phyloP scores from a whole-genome alignment of 2,888 invertebrate species.

The Patella ulyssiponensis region DNA sequence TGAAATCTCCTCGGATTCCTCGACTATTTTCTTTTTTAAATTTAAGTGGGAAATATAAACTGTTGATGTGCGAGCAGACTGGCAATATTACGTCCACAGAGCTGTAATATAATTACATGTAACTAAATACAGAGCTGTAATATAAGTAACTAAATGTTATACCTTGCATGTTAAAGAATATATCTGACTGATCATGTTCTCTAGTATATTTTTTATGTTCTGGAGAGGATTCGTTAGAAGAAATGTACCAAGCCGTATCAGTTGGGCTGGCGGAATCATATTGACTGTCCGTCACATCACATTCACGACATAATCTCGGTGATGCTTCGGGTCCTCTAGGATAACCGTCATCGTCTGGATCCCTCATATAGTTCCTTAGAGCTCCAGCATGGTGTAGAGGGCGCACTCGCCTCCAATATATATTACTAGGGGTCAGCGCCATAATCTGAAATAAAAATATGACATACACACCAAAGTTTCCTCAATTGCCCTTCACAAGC shows the following conservation, averaged over 20 bases:
- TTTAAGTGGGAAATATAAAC: too few species aligned
- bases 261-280: conserved; percentile 63
- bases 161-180: conserved; percentile 55
- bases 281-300: conserved; percentile 54
- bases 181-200: background rate
- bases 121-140: too few species aligned
- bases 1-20: too few species aligned
- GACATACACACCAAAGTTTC: background rate
- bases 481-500: background rate
- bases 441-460: conserved; percentile 60
- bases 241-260: conserved; percentile 56
- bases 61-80: too few species aligned
- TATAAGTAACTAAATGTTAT: background rate
- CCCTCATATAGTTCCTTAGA: conserved; percentile 60
- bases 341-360: conserved; percentile 61
- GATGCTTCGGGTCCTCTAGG: conserved; percentile 65
- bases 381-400: conserved; percentile 70
- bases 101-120: too few species aligned
- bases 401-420: conserved; percentile 65
- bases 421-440: conserved; percentile 63
- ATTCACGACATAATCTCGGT: conserved; percentile 53
- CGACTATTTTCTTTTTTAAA: too few species aligned
- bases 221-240: conserved; percentile 49
- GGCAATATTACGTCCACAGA: too few species aligned
- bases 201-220: background rate